Conservation (phyloP, 2,797 vertebrate species). For the Cottoperca gobio region DNA sequence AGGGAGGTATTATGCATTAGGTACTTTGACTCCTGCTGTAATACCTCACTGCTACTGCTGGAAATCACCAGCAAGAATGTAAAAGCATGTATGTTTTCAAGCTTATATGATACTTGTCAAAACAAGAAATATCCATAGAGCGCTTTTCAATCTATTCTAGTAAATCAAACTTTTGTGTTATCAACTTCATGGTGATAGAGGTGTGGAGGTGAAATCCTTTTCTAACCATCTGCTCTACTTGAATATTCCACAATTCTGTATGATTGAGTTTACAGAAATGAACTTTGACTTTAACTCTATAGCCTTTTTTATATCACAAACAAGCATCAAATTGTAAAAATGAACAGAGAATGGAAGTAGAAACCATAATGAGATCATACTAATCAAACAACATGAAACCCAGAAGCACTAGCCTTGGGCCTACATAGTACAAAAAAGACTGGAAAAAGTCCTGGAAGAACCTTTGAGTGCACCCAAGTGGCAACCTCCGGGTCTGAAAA, state of each 20-base stretch:
- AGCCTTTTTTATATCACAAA: background rate
- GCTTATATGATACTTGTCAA: background rate
- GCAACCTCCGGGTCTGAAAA: too few relatives aligned
- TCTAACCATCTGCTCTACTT: slow-evolving; percentile 18
- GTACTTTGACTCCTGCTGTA: background rate
- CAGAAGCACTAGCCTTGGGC: background rate
- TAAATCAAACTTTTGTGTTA: background rate
- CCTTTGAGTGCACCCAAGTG: background rate
- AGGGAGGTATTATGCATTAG: too few relatives aligned
- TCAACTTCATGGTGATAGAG: background rate
- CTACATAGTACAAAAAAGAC: background rate
- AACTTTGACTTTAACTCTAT: slow-evolving; percentile 3
- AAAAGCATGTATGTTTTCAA: background rate
- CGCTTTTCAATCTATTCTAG: background rate
- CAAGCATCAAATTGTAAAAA: background rate
- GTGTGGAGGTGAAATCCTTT: slow-evolving; percentile 7
- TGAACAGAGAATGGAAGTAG: background rate
- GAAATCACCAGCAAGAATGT: background rate
- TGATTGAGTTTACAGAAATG: background rate
- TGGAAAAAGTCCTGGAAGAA: background rate
- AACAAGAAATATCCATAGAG: background rate
- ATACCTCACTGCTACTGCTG: background rate
- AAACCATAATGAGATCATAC: background rate
- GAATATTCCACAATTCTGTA: slow-evolving; percentile 7
- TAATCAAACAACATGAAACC: background rate